Conservation (phyloP, 2,113 vertebrate genomes). For the Coreoperca whiteheadi region DNA sequence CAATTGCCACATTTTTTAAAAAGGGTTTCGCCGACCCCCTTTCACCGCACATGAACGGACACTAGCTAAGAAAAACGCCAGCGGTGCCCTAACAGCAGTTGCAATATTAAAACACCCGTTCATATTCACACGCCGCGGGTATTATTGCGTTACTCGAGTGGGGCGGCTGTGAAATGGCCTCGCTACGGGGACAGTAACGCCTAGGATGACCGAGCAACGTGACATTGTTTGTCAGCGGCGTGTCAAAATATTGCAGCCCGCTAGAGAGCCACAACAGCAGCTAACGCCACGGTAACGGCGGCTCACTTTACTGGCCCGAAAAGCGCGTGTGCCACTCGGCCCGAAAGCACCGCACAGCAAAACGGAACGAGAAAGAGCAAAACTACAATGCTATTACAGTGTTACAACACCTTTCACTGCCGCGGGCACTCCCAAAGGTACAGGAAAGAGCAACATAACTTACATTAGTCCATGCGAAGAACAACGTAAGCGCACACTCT, state of each 20-base stretch:
- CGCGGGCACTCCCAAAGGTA: background rate
- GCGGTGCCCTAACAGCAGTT: background rate
- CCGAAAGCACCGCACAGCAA: slow-evolving; percentile 59
- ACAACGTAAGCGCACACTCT: slow-evolving; percentile 52
- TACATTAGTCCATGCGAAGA: slow-evolving; percentile 77
- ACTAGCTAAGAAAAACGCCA: slow-evolving; percentile 10
- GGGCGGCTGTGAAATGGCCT: slow-evolving; percentile 32
- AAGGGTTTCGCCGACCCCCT: background rate
- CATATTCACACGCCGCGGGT: background rate
- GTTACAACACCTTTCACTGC: background rate
- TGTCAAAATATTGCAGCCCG: slow-evolving; percentile 63
- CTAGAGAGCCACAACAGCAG: slow-evolving; percentile 55
- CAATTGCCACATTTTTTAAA: slow-evolving; percentile 24
- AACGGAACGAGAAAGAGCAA: slow-evolving; percentile 23
- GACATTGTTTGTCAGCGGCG: slow-evolving; percentile 50
- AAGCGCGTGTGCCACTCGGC: slow-evolving; percentile 54
- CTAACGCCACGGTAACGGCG: slow-evolving; percentile 51
- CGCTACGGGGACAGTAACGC: slow-evolving; percentile 33
- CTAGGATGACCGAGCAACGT: slow-evolving; percentile 10
- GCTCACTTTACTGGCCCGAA: slow-evolving; percentile 53
- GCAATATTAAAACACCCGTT: slow-evolving; percentile 8
- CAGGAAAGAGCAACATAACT: slow-evolving; percentile 62
- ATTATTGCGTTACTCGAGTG: slow-evolving; percentile 2
- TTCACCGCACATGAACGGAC: slow-evolving; percentile 10
- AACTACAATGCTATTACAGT: background rate